phyloP scores from a whole-genome alignment of 2,113 vertebrate genomes.

The Oryzias curvinotus region DNA sequence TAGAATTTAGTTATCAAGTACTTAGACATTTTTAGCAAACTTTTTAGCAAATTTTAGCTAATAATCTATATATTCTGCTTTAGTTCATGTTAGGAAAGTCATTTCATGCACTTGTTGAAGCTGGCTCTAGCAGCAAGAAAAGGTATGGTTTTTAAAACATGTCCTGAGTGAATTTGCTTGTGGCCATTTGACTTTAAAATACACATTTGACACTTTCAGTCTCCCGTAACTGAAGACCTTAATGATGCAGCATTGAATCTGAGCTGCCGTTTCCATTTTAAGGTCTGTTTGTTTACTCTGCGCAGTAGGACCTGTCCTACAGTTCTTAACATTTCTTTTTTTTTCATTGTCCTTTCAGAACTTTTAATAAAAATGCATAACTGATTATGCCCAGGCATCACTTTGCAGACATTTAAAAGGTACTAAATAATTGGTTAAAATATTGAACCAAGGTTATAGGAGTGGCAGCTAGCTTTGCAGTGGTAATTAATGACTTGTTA shows the following conservation, averaged over 20 bases:
- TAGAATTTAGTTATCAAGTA: too few species aligned
- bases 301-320: not conserved
- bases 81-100: too few species aligned
- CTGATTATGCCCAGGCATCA: not conserved
- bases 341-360: too few species aligned
- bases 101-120: not conserved
- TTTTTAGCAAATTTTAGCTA: too few species aligned
- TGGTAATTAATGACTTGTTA: too few species aligned
- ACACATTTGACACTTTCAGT: not conserved
- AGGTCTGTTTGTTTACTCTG: not conserved
- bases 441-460: not conserved
- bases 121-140: not conserved
- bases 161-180: too few species aligned
- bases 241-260: constrained; percentile 23
- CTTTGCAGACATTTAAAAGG: not conserved
- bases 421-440: not conserved
- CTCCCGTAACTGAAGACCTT: not conserved
- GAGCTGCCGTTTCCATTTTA: constrained; percentile 36
- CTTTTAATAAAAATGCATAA: too few species aligned
- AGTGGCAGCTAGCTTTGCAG: too few species aligned
- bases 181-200: not conserved
- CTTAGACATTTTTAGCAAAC: too few species aligned
- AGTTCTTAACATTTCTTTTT: not conserved
- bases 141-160: not conserved
- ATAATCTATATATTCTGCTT: too few species aligned